Percentiles rank a stretch among this genome's conserved stretches.
Conservation (phyloP, 2,113 vertebrate species). For the Myrmecobius fasciatus region DNA sequence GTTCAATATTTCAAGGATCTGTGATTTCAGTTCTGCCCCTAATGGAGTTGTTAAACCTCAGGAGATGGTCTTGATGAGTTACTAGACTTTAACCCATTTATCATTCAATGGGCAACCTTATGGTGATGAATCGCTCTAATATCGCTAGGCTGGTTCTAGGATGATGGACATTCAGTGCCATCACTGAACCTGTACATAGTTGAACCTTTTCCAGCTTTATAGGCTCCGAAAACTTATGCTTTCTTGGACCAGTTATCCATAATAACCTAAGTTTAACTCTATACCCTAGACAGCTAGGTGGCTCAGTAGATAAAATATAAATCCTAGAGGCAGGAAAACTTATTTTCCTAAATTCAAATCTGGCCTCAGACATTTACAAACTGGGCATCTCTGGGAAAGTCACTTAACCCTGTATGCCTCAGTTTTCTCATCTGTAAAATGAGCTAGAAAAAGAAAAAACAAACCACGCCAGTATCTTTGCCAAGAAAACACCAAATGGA, state of each 20-base stretch:
- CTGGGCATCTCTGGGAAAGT: neutral
- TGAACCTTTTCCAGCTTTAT: neutral
- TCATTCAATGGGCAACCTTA: neutral
- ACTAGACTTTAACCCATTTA: neutral
- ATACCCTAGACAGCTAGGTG: neutral
- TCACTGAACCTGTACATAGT: neutral
- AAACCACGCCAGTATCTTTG: too few species aligned
- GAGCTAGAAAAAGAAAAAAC: neutral
- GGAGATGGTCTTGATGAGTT: neutral
- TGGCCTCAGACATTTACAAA: neutral
- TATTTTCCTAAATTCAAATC: neutral
- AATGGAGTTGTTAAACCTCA: neutral
- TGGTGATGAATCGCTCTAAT: neutral
- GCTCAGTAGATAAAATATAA: neutral
- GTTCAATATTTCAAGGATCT: neutral
- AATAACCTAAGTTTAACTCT: neutral
- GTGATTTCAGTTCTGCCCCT: neutral
- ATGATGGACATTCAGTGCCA: neutral
- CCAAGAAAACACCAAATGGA: too few species aligned
- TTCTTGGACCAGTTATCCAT: neutral
- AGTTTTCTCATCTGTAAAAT: neutral
- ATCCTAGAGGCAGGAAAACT: neutral
- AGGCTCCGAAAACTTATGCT: neutral
- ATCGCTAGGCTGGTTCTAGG: neutral
- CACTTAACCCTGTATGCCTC: neutral